phyloP scores from a whole-genome alignment of 2,113 vertebrate species.

The Sterrhoptilus dennistouni region DNA sequence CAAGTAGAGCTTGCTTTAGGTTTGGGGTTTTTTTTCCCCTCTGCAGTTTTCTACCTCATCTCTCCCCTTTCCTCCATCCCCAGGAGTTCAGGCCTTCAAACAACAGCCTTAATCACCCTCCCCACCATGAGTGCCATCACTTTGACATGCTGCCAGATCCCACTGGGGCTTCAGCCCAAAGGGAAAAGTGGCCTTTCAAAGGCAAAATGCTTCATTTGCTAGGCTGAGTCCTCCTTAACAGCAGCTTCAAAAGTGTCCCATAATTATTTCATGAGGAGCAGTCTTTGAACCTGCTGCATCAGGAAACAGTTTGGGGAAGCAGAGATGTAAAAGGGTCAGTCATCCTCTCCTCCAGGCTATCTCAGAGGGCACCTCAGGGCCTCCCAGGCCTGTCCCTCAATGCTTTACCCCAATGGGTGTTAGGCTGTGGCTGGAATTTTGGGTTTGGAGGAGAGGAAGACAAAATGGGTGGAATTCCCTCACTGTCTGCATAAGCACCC shows the following conservation, averaged over 20 bases:
- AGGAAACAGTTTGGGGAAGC: not conserved
- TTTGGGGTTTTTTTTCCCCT: rapidly evolving
- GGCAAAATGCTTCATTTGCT: not conserved
- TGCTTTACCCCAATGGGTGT: not conserved
- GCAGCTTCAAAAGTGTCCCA: not conserved
- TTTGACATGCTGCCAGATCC: not conserved
- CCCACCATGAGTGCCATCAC: rapidly evolving
- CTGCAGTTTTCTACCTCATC: not conserved
- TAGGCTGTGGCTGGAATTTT: not conserved
- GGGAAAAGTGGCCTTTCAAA: not conserved
- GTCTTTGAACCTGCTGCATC: not conserved
- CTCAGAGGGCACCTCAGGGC: not conserved
- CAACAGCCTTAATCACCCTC: not conserved
- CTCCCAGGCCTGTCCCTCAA: not conserved
- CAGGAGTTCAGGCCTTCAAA: not conserved
- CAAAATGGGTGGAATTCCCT: not conserved
- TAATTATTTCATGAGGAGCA: constrained; percentile 3
- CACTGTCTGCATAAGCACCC: not conserved
- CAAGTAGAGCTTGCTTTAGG: not conserved
- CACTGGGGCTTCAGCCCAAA: not conserved
- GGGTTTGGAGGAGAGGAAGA: not conserved
- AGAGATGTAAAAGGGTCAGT: not conserved
- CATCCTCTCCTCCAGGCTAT: not conserved
- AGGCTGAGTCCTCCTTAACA: not conserved
- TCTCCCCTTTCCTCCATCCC: not conserved